Percentiles rank a stretch among this genome's conserved stretches.
phyloP scores from a whole-genome alignment of 2,888 invertebrate species.

The Rotaria macrura region DNA sequence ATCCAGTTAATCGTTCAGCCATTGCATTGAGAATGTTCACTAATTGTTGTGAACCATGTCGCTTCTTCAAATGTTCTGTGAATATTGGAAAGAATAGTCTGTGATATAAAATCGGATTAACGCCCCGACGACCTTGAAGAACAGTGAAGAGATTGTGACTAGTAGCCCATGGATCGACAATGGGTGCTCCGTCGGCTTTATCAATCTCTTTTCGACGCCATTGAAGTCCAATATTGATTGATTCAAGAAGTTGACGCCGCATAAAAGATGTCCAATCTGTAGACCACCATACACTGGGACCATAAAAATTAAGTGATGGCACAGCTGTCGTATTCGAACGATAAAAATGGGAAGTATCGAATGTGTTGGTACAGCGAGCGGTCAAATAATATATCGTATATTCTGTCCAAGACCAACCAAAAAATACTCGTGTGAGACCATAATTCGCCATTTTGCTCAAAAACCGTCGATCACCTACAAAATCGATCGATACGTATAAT shows the following conservation, averaged over 20 bases:
- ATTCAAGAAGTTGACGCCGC: background rate
- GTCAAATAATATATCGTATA: background rate
- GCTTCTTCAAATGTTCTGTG: too few species aligned
- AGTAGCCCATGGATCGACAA: background rate
- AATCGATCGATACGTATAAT: too few species aligned
- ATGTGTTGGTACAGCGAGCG: background rate
- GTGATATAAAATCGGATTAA: background rate
- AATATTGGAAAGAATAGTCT: too few species aligned
- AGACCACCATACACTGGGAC: background rate
- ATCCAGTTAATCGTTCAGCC: too few species aligned
- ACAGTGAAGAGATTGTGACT: background rate
- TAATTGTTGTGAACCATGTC: too few species aligned
- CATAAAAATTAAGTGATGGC: background rate
- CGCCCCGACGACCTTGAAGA: background rate
- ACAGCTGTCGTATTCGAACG: background rate
- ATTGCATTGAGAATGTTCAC: too few species aligned
- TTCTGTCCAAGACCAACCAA: background rate
- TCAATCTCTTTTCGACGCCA: background rate
- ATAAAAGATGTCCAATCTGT: background rate
- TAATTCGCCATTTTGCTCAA: background rate
- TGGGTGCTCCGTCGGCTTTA: background rate
- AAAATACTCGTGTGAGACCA: background rate
- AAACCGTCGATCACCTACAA: background rate
- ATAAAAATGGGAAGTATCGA: background rate
- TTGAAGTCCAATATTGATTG: background rate